Percentiles rank a stretch among this genome's conserved stretches.
phyloP scores from a whole-genome alignment of 2,113 vertebrate species.

The Leptocoma aspasia region DNA sequence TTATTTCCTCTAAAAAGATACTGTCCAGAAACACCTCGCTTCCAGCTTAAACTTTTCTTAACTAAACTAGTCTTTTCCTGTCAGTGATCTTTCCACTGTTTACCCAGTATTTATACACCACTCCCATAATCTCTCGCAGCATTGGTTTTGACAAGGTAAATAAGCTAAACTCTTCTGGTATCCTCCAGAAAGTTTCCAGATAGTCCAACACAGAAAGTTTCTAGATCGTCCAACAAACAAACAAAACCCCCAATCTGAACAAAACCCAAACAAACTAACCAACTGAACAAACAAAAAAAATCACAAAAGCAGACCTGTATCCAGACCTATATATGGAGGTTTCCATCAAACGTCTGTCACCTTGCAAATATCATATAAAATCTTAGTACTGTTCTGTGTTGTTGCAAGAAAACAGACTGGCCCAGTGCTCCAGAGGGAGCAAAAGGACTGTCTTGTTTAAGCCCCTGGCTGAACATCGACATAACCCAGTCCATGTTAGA shows the following conservation, averaged over 20 bases:
- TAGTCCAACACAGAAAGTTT: not conserved
- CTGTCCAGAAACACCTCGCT: not conserved
- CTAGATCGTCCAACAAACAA: not conserved
- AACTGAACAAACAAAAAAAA: not conserved
- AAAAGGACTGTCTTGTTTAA: not conserved
- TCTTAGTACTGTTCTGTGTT: not conserved
- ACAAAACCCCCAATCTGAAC: not conserved
- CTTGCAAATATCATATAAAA: not conserved
- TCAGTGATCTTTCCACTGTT: not conserved
- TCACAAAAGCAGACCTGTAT: not conserved
- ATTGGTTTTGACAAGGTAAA: not conserved
- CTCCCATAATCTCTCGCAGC: not conserved
- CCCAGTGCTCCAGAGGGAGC: not conserved
- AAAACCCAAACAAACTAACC: not conserved
- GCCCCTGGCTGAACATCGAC: not conserved
- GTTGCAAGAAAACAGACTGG: not conserved
- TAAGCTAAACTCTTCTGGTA: not conserved
- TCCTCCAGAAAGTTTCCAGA: not conserved
- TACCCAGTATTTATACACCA: not conserved
- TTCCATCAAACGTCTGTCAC: not conserved
- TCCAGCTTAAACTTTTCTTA: not conserved
- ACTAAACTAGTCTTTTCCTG: not conserved
- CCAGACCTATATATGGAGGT: not conserved
- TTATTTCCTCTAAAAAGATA: not conserved
- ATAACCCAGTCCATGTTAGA: not conserved